Base-by-base conservation (phyloP, 2,113 vertebrate species). In the Cottus gobio region DNA sequence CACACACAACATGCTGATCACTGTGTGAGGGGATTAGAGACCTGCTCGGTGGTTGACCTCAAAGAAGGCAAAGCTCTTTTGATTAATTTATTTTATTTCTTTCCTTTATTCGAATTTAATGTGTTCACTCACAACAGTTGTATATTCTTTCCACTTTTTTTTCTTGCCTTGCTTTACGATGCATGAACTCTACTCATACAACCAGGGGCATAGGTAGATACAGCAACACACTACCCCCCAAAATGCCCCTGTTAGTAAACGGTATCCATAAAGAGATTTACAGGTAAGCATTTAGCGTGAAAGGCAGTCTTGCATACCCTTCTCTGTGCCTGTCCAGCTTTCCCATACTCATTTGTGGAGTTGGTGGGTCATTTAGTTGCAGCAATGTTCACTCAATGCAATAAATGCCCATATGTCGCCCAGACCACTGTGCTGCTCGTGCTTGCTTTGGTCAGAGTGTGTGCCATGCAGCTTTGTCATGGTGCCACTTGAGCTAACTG, bases 221-320 rank as follows among this genome's bases (percentile, higher is more conserved):
- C 91, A 96, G 91, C 96, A 96, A 96, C 95, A 97, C 95, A 80
- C 95, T 98, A 76, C 96, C 96, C 75, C 96, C 96, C 89, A 97
- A 96, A 97, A 97, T 98, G 97, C 96, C 96, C 95, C 96, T 98
- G 77, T 94, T 98, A 96, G 95, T 96, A 90, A 98, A 95, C 67
- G 91, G 95, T 95, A 96, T 95, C 95, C 94, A 95, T 92, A 98
- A 97, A 95, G 95, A 95, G 87, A 94, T 97, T 64, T 97, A 96
- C 96, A 99, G 96, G 96, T 97, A 97, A 97, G 96, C 91, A 7
- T 48, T 65, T 22, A 56, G 71, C 2, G 5, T 56, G 57, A 46
- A 85, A 79, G 67, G 34, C 50, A 28, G n/a, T 56, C 24, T 30
- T 64, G 50, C 60, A 15, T 63, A 15, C 31, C 75, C 67, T 54